Percentiles rank a stretch among this genome's conserved stretches.
Conservation (phyloP, 2,888 invertebrate species). For the Cheilosia scutellata region DNA sequence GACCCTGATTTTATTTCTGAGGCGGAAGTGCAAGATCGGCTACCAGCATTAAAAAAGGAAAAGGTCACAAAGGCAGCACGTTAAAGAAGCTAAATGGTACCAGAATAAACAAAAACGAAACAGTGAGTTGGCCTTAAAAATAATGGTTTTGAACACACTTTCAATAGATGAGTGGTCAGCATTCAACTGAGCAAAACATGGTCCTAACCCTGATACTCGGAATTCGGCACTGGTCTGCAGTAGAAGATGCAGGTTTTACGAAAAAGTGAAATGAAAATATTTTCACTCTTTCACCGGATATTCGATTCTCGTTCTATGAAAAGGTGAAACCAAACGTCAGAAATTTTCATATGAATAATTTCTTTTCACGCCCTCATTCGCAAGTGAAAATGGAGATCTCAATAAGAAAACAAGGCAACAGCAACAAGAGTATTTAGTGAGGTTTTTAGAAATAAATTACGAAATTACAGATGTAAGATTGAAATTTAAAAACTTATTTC, state of each 20-base stretch:
- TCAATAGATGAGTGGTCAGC: neutral
- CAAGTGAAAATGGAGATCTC: too few species aligned
- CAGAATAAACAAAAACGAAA: constrained; percentile 4
- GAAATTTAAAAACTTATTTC: too few species aligned
- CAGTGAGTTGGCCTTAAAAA: constrained; percentile 9
- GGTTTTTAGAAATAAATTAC: too few species aligned
- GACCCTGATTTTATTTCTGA: too few species aligned
- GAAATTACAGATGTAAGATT: too few species aligned
- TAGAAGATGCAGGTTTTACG: constrained; percentile 9
- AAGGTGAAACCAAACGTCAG: too few species aligned
- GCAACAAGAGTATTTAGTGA: too few species aligned
- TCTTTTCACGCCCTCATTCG: too few species aligned
- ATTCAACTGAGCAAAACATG: neutral
- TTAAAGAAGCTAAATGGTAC: neutral
- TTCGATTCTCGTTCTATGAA: too few species aligned
- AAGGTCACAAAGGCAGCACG: neutral
- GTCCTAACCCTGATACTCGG: neutral
- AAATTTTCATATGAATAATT: too few species aligned
- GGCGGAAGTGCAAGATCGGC: neutral
- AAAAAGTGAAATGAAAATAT: neutral
- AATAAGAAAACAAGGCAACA: too few species aligned
- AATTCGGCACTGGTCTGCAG: neutral
- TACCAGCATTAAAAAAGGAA: neutral
- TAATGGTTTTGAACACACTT: constrained; percentile 9
- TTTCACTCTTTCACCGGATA: too few species aligned